Base-by-base conservation (phyloP, 53 echinoderm and acorn worm species). In the Echinarachnius parma region DNA sequence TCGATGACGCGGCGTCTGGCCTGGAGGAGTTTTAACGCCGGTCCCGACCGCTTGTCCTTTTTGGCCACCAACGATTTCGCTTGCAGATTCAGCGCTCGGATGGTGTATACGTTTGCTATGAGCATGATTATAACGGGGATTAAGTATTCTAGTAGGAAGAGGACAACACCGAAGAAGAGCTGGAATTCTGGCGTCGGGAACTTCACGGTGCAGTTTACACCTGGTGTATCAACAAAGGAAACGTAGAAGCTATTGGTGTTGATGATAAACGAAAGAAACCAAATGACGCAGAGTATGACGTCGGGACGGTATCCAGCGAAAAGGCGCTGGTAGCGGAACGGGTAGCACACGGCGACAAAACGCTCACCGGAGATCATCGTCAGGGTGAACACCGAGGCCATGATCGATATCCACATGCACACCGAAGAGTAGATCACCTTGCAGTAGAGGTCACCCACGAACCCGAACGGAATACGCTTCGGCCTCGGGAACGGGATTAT, bases 361-460 rank as follows among this genome's bases (percentile, higher is more conserved):
- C 92, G 82, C 61, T 92, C 92, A 22, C 66, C 52, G 2, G 92
- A 88, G 46, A 88, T 88, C 34, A 87, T 84, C n/a, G 82, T 77
- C 34, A 92, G 48, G 27, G 81, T 88, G 33, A 92, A 70, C 21
- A 92, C 62, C 7, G 92, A 92, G n/a, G 92, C 88, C 44, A 88
- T 88, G 7, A 88, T 78, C 0, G 88, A 80, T 22, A 81, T 92
- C 92, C 92, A 92, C 48, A 88, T 64, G 24, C 88, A 66, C 23
- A 84, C 81, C 34, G 84, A 83, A 1, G 92, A 92, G 35, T 81
- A 84, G 9, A 92, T 75, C 34, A 92, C 53, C 26, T 83, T 89
- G 46, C 92, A 92, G 70, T 92, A 92, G 24, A 92, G 28, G 9
- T 78, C 82, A 8, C 92, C 92, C 45, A 72, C 39, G 8, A 46